Evolutionary conservation across 2,797 vertebrate genomes (phyloP), one percentile per base, ranked within the genome.

Genomic region (Microctenopoma steveboyesi): DNA sequence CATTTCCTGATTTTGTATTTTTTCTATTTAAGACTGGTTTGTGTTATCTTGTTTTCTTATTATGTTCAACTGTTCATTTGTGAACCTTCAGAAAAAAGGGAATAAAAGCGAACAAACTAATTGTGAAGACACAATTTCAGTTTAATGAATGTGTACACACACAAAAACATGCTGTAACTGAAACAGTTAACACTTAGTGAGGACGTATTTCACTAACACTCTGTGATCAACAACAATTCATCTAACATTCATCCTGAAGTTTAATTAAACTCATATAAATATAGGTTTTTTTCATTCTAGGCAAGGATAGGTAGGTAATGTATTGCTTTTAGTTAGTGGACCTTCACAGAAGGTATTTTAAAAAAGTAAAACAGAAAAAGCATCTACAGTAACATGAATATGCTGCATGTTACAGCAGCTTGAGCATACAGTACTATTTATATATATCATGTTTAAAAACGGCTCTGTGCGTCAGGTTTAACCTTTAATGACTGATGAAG

Each of bases 291-390:
- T 35, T 69, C 25, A 49, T 57, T 25, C 59, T 33, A 62, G 59
- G 72, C 70, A 78, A 62, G 46, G 71, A 48, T 69, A 81, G 85
- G 76, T 74, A 92, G 72, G 64, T 87, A 25, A 71, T 83, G 76
- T 82, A 65, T 66, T 73, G 81, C 85, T 86, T 86, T 81, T 60
- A 81, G 53, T 78, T 51, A 83, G 25, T 51, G 16, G 84, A 84
- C 93, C 95, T 96, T 96, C 93, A 94, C 50, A 88, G 95, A 96
- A 95, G 95, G 94, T 85, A 88, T 80, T 86, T 72, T 4, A 72
- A 51, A 70, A 12, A 72, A 42, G 22, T 49, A 55, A 59, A 65
- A 51, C 82, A 70, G 52, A 72, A 84, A 79, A 82, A 79, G 74
- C 74, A 40, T 82, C 75, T 81, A 74, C 53, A 64, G 53, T 59